phyloP scores from a whole-genome alignment of 2,797 vertebrate species.

The Lagorchestes hirsutus region DNA sequence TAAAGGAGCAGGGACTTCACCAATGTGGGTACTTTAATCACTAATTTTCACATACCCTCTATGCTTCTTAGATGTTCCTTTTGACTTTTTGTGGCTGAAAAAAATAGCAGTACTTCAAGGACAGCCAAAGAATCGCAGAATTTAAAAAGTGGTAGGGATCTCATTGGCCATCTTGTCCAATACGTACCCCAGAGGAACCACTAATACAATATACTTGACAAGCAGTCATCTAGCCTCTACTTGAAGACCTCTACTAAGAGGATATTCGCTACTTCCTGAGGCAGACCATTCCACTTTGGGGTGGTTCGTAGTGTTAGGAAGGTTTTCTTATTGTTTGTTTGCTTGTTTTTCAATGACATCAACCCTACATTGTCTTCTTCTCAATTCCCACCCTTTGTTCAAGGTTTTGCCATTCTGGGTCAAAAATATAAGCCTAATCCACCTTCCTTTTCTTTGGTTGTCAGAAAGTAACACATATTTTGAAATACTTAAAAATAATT shows the following conservation, averaged over 20 bases:
- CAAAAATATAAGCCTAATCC: not conserved
- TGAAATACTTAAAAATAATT: not conserved
- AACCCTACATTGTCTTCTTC: not conserved
- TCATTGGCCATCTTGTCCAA: not conserved
- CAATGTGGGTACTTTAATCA: not conserved
- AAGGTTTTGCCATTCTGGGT: not conserved
- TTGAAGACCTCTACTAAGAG: not conserved
- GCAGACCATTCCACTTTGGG: not conserved
- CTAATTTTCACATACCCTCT: not conserved
- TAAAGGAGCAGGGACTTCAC: not conserved
- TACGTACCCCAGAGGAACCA: not conserved
- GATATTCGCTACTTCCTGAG: not conserved
- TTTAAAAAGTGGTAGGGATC: not conserved
- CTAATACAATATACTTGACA: not conserved
- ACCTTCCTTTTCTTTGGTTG: not conserved
- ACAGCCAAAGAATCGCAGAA: not conserved
- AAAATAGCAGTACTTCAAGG: not conserved
- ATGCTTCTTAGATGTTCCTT: not conserved
- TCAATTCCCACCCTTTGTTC: not conserved
- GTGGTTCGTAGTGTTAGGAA: not conserved
- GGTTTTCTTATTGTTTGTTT: not conserved
- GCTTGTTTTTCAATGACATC: not conserved
- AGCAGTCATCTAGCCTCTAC: not conserved
- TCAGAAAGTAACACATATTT: not conserved
- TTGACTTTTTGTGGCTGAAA: not conserved